Evolutionary conservation across 2,113 vertebrate species (phyloP), one percentile per base, ranked within the genome.

Genomic region (Eulemur rufifrons): DNA sequence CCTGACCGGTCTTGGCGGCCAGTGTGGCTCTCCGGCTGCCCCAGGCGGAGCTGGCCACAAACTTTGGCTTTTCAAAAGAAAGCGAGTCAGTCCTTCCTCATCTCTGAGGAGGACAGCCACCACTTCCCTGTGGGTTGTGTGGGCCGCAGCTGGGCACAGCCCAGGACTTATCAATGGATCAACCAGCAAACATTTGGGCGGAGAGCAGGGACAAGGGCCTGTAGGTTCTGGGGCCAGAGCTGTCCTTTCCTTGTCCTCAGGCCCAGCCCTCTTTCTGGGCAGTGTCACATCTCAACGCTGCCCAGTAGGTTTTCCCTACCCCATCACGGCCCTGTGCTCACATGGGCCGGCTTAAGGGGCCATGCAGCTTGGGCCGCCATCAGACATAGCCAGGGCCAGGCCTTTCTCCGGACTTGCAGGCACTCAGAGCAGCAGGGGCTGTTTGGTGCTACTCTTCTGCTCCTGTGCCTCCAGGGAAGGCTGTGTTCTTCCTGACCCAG

Each of bases 131-230:
- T 5, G 54, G 37, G 13, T 18, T 25, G 11, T 0, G 6, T 47
- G 45, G 45, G 39, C 39, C 37, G 18, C 39, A 42, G 15, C 32
- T 64, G 63, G 82, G 54, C 56, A 21, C 2, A 11, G 37, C 92
- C 77, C 59, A 3, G 7, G 10, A 32, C 61, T 80, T 80, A 94
- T 56, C 86, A 69, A 0, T 1, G 11, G 50, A 5, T 68, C 76
- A 32, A 34, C 56, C 23, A 11, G 89, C 86, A 86, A n/a, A 84
- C 73, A 78, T 56, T 45, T 86, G 93, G 96, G 29, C 29, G 56
- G 64, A 39, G 37, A 47, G 61, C 15, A 34, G 69, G 37, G 77
- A 2, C 25, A 52, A 73, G 87, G 27, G 82, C 59, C 11, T 12
- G 1, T 45, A 73, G 86, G 89, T 66, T 32, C 45, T 61, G 0